phyloP scores from a whole-genome alignment of 2,113 vertebrate genomes.

The Megatriorchis doriae region DNA sequence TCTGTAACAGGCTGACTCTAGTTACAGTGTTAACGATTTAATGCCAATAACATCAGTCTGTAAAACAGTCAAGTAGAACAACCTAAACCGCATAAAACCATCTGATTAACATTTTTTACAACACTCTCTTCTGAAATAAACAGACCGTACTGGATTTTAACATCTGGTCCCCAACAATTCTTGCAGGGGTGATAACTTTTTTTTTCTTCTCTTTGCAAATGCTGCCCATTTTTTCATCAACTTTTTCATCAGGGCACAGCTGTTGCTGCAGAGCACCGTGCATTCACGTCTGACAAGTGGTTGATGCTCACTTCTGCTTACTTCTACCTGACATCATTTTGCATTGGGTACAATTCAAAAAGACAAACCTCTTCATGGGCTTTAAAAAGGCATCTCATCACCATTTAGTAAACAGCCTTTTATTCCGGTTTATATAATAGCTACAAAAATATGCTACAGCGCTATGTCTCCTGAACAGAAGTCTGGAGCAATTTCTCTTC shows the following conservation, averaged over 20 bases:
- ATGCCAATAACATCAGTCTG: neutral
- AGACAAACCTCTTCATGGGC: constrained; percentile 36
- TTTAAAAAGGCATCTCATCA: neutral
- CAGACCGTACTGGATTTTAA: constrained; percentile 17
- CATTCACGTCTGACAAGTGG: neutral
- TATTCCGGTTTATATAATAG: neutral
- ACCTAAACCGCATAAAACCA: neutral
- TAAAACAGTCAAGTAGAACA: constrained; percentile 16
- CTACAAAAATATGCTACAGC: neutral
- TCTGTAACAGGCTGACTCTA: neutral
- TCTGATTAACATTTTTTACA: constrained; percentile 57
- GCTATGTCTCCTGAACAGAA: neutral
- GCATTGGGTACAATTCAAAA: constrained; percentile 8
- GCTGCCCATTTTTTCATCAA: neutral
- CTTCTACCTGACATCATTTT: constrained; percentile 21
- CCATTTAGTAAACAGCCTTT: neutral
- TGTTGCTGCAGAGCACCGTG: constrained; percentile 16
- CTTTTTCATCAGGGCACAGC: constrained; percentile 28
- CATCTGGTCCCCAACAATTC: constrained; percentile 55
- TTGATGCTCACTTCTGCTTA: constrained; percentile 21
- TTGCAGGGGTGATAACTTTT: constrained; percentile 28
- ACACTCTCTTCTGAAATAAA: constrained; percentile 43
- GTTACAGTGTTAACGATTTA: neutral
- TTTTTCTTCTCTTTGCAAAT: neutral
- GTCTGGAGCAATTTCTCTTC: neutral